Percentiles rank a stretch among this genome's conserved stretches.
These are phyloP conservation scores for Campylomormyrus numenius DNA, from an alignment of 2,113 vertebrate genomes.

Conservation along the genomic window DNA sequence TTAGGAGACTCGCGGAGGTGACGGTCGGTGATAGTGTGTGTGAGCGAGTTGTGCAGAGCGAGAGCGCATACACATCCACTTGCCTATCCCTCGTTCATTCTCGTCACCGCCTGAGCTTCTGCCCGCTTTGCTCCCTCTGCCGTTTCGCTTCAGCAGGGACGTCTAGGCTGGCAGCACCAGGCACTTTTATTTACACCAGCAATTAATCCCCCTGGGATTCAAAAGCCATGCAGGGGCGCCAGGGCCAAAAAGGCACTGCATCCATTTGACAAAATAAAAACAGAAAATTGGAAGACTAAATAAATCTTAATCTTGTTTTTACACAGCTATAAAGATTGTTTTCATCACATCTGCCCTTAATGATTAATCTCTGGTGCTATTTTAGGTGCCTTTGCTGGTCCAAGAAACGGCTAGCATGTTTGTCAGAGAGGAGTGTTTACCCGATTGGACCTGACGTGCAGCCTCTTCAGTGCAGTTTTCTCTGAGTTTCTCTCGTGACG, in stretches of 20 bases:
- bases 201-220: not conserved
- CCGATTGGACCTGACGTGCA: not conserved
- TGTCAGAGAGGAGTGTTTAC: not conserved
- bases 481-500: not conserved
- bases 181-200: not conserved
- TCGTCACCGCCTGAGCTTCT: not conserved
- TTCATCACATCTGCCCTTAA: not conserved
- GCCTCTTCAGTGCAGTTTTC: not conserved
- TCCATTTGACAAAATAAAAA: slow-evolving; percentile 5
- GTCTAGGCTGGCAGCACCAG: not conserved
- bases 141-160: not conserved
- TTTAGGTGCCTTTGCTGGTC: not conserved
- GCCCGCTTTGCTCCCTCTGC: not conserved
- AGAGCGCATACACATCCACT: not conserved
- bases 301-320: slow-evolving; percentile 9
- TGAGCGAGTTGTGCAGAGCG: too few species aligned
- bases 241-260: not conserved
- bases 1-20: not conserved
- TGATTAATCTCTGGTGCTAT: not conserved
- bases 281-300: not conserved
- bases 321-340: not conserved
- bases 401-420: not conserved
- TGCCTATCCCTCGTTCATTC: not conserved
- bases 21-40: not conserved
- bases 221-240: not conserved